These are phyloP conservation scores for Hyles lineata DNA, from an alignment of 2,888 invertebrate species.

Conservation along the genomic window DNA sequence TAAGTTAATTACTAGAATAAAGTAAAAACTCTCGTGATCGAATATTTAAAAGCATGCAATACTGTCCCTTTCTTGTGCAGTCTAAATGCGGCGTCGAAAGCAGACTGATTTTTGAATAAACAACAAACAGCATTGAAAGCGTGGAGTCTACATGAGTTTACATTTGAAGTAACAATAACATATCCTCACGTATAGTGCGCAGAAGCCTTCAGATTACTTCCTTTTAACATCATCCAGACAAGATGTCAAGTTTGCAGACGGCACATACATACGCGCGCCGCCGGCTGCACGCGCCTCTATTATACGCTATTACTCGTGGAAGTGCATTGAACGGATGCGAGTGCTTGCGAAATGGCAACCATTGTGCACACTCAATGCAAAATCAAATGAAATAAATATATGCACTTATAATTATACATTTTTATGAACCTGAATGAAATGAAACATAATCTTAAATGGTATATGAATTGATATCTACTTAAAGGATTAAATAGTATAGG, in stretches of 20 bases:
- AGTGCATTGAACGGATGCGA: slow-evolving; percentile 24
- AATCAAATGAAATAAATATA: slow-evolving; percentile 12
- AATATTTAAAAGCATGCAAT: not conserved
- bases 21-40: not conserved
- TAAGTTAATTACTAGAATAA: not conserved
- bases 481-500: too few species aligned
- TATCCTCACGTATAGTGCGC: slow-evolving; percentile 9
- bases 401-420: not conserved
- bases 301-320: slow-evolving; percentile 18
- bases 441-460: too few species aligned
- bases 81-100: not conserved
- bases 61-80: not conserved
- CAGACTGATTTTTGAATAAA: not conserved
- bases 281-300: slow-evolving; percentile 22
- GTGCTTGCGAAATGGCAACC: slow-evolving; percentile 18
- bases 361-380: slow-evolving; percentile 14
- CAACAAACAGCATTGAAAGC: not conserved
- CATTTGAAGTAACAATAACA: slow-evolving; percentile 15
- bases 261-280: slow-evolving; percentile 17
- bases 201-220: slow-evolving; percentile 17
- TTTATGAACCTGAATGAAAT: not conserved
- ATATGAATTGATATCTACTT: too few species aligned
- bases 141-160: not conserved
- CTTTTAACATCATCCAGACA: slow-evolving; percentile 13
- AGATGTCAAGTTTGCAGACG: slow-evolving; percentile 27